phyloP scores from a whole-genome alignment of 1,140 invertebrate species.

The Halyomorpha halys region DNA sequence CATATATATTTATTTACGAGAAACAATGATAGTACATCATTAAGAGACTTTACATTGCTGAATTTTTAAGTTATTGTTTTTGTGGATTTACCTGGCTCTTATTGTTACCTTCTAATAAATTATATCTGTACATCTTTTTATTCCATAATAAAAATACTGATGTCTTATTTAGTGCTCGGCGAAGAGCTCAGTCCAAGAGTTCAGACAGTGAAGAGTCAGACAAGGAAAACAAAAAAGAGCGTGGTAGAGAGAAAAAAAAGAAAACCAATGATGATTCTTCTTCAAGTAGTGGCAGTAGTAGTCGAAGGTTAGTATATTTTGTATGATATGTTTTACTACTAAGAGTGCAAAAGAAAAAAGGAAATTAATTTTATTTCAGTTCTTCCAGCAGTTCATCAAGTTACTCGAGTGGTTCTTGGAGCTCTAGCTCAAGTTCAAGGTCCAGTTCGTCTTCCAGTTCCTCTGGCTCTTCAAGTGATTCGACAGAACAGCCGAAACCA shows the following conservation, averaged over 20 bases:
- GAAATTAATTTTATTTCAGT: conserved; percentile 37
- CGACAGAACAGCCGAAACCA: conserved; percentile 44
- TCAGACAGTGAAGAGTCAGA: conserved; percentile 31
- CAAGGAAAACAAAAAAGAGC: conserved; percentile 32
- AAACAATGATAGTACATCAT: no score
- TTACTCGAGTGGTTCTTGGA: conserved; percentile 46
- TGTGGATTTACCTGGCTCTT: no score
- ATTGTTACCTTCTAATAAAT: no score
- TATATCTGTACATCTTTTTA: no score
- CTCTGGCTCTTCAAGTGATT: conserved; percentile 46
- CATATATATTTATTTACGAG: no score
- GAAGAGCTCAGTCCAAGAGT: conserved; percentile 25
- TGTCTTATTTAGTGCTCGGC: conserved; percentile 22
- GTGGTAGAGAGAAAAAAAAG: conserved; percentile 32
- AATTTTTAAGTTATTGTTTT: no score
- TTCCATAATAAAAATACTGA: no score
- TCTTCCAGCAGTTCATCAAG: conserved; percentile 57
- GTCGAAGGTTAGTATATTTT: conserved; percentile 19
- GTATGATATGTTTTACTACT: not conserved
- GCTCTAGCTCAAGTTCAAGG: conserved; percentile 60
- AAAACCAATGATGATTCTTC: conserved; percentile 29
- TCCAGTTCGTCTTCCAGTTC: conserved; percentile 49
- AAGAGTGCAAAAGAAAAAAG: not conserved
- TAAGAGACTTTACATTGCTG: no score
- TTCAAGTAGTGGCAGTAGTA: conserved; percentile 22